Evolutionary conservation across 2,113 vertebrate species (phyloP), one percentile per base, ranked within the genome.

Genomic region (Delphinus delphis): DNA sequence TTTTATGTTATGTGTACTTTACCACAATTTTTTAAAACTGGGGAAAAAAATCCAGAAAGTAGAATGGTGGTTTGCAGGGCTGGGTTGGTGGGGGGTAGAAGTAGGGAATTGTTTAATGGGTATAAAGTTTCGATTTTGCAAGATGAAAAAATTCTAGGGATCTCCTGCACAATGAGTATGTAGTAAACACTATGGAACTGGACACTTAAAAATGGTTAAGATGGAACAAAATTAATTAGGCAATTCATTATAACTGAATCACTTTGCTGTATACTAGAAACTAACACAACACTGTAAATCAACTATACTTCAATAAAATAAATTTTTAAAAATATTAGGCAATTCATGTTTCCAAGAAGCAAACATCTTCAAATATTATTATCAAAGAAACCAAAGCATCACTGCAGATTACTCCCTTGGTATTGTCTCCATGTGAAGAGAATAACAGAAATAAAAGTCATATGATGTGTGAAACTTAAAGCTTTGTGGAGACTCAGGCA

Each of bases 301-400:
- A 6, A 21, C 44, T 77, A 53, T 33, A 25, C 28, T 77, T 77
- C 28, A 77, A 53, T 77, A 77, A 77, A 53, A 53, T 53, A 77
- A 9, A 77, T 12, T 33, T 21, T 3, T 3, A 33, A 50, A 77
- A 77, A 21, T 33, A 21, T 77, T 89, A 90, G 28, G 50, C 85
- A 89, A 90, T 97, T 97, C 95, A 91, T 97, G 95, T 98, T 98
- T 98, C 96, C 53, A 96, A 97, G 97, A 97, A 97, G 95, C 90
- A 98, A 98, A 97, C 96, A 89, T 80, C 50, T 87, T 86, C 47
- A 88, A 93, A 88, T 53, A 41, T 82, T 95, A n/a, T 79, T 86
- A 76, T 36, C 71, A 80, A 80, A 96, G 74, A 67, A 93, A 83
- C n/a, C 15, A 82, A 74, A 50, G 60, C 95, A 93, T 93, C 38